Evolutionary conservation across 2,797 vertebrate genomes (phyloP), one percentile per base, ranked within the genome.

Genomic region (Cygnus olor): DNA sequence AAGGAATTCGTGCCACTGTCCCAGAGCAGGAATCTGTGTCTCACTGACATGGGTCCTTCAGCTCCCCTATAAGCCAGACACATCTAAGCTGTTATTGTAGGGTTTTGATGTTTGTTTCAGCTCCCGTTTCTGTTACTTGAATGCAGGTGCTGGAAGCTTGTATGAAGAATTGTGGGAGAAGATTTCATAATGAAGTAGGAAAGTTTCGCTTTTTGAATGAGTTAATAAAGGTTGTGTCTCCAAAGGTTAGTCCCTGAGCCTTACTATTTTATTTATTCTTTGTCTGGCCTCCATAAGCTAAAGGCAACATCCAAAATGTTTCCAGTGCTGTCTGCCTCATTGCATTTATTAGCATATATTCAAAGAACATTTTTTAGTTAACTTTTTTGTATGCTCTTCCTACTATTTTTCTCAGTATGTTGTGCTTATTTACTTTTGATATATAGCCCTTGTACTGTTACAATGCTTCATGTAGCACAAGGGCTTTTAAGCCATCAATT

Each of bases 131-230:
- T 95, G 44, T 90, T 89, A 4, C 45, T 85, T 93, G 91, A 81
- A 96, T 94, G 10, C 85, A 99, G 99, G 99, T 99, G 78, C 98
- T 99, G 47, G 99, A 99, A 96, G 98, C 99, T 49, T 99, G 99
- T 82, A 99, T 99, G 99, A 99, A 99, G 98, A 99, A 99, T 80
- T 99, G 99, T 49, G 99, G 99, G 64, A 97, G 97, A 94, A 97
- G 99, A 78, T 99, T 99, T 98, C 99, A 99, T 94, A 99, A 97
- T 6, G 99, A 99, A 98, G 98, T 99, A 72, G 99, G 99, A 8
- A 99, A 99, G 96, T 99, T 99, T 98, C 97, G 98, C 32, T 99
- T 99, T 98, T 96, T 99, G 95, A 99, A 99, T 8, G 99, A 99
- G 95, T 95, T 99, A 85, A 99, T 99, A 90, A 99, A 99, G 98